Evolutionary conservation across 64 coral and sea anemone genomes (phyloP).

Genomic region (Porites australiensis): DNA sequence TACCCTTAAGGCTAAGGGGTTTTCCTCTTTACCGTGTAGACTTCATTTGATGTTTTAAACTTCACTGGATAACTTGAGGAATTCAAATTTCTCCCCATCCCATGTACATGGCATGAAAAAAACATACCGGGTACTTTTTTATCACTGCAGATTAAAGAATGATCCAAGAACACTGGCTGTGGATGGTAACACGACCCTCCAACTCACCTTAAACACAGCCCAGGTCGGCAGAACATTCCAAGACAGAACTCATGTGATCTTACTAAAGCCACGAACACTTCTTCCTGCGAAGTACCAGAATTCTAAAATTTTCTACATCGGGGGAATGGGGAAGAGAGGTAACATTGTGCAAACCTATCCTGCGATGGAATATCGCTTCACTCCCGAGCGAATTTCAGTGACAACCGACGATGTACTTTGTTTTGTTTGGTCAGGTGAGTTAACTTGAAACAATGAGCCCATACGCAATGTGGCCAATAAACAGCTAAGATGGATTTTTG

Average conservation of each 20-base stretch:
- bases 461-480: background rate
- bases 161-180: conserved; percentile 30
- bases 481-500: background rate
- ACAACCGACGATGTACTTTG: conserved; percentile 49
- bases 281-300: conserved; percentile 8
- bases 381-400: conserved; percentile 28
- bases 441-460: background rate
- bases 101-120: too few relatives aligned
- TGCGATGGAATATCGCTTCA: conserved; percentile 61
- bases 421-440: conserved; percentile 47
- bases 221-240: conserved; percentile 56
- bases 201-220: conserved; percentile 53
- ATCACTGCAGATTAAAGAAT: conserved; percentile 31
- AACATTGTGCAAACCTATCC: conserved; percentile 55
- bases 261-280: conserved; percentile 6
- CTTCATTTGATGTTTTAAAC: too few relatives aligned
- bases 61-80: too few relatives aligned
- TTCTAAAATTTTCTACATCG: conserved; percentile 47
- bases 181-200: conserved; percentile 44
- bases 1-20: too few relatives aligned
- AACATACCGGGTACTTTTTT: background rate
- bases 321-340: conserved; percentile 51
- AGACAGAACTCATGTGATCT: conserved; percentile 47
- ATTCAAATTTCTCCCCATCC: too few relatives aligned
- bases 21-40: too few relatives aligned